Percentiles rank a stretch among this genome's conserved stretches.
phyloP scores from a whole-genome alignment of 2,113 vertebrate species.

The Oophaga pumilio region DNA sequence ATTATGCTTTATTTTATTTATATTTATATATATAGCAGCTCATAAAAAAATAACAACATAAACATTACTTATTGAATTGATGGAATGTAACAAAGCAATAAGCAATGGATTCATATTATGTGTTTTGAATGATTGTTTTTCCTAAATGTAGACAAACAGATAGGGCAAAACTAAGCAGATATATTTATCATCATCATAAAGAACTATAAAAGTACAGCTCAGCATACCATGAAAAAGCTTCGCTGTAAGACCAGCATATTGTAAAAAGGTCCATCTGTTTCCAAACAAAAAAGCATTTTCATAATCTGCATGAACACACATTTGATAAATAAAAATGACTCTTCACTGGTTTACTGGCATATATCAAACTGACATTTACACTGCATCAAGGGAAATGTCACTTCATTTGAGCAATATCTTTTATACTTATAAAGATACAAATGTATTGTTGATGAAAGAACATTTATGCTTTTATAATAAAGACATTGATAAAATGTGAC shows the following conservation, averaged over 20 bases:
- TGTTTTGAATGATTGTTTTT: conserved; percentile 14
- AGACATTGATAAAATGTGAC: conserved; percentile 51
- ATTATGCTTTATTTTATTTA: conserved; percentile 1
- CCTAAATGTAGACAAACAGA: conserved; percentile 15
- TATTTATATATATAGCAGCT: background rate
- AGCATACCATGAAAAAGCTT: conserved; percentile 39
- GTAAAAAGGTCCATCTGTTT: conserved; percentile 53
- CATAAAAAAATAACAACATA: conserved; percentile 1
- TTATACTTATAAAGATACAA: conserved; percentile 52
- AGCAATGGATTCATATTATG: conserved; percentile 6
- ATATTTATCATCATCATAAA: conserved; percentile 19
- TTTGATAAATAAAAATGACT: conserved; percentile 56
- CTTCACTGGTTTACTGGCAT: conserved; percentile 54
- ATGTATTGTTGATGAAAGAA: conserved; percentile 54
- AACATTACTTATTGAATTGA: conserved; percentile 26
- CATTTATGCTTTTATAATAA: conserved; percentile 54
- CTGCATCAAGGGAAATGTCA: conserved; percentile 50
- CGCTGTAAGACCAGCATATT: conserved; percentile 47
- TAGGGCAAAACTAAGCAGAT: conserved; percentile 29
- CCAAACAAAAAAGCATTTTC: conserved; percentile 39
- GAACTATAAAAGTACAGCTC: conserved; percentile 19
- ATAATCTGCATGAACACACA: conserved; percentile 53
- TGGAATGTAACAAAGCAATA: conserved; percentile 11
- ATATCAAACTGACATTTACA: conserved; percentile 55
- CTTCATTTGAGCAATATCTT: conserved; percentile 52